These are phyloP conservation scores for Tapirus indicus DNA, from an alignment of 2,797 vertebrate species.

Conservation along the genomic window DNA sequence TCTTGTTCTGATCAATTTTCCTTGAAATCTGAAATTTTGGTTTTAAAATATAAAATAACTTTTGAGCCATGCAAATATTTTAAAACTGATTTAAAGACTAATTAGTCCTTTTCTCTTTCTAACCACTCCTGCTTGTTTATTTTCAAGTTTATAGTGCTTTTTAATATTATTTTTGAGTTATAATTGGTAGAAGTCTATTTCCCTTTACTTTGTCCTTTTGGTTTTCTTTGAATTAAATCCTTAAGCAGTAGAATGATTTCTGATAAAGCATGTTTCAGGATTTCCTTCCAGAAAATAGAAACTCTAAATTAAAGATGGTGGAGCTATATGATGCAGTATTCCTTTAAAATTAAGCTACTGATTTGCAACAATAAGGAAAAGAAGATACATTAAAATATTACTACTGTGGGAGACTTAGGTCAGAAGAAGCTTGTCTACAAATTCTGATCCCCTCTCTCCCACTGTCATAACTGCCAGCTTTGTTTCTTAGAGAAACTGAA, in stretches of 20 bases:
- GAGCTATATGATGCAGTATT: background rate
- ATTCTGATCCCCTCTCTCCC: background rate
- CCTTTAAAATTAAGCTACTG: constrained; percentile 52
- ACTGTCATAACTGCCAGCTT: background rate
- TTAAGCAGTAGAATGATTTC: constrained; percentile 34
- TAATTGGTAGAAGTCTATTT: constrained; percentile 38
- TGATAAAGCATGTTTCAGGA: constrained; percentile 43
- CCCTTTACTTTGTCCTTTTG: constrained; percentile 39
- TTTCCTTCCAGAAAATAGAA: constrained; percentile 60
- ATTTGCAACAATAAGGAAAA: background rate
- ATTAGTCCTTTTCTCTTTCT: constrained; percentile 19
- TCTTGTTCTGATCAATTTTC: constrained; percentile 60
- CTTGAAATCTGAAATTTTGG: constrained; percentile 46
- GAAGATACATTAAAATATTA: constrained; percentile 29
- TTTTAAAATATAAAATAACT: constrained; percentile 28
- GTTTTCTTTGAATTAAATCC: constrained; percentile 53
- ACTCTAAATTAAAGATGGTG: constrained; percentile 29
- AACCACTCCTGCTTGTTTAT: constrained; percentile 23
- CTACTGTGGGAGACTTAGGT: background rate
- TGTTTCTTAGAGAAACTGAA: constrained; percentile 57
- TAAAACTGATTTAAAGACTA: constrained; percentile 60
- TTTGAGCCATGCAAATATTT: constrained; percentile 37
- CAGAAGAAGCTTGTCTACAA: background rate
- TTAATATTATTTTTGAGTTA: constrained; percentile 35
- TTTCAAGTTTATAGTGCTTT: constrained; percentile 4